Percentiles rank a stretch among this genome's conserved stretches.
Conservation (phyloP, 2,797 vertebrate genomes). For the Prionace glauca region DNA sequence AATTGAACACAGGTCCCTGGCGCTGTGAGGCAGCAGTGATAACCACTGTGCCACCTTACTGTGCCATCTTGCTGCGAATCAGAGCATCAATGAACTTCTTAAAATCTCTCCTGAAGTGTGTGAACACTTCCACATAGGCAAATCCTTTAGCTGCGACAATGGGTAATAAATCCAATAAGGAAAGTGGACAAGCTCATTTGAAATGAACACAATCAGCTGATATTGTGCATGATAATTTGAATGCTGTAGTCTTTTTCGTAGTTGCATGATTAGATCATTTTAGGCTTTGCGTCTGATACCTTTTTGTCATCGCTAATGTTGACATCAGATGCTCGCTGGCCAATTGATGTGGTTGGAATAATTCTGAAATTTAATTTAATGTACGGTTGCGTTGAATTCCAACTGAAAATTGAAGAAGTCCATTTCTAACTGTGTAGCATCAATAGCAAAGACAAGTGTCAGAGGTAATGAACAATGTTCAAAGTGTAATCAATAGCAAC, state of each 20-base stretch:
- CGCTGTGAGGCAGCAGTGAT: no score
- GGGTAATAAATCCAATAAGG: background rate
- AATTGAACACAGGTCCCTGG: no score
- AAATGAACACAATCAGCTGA: background rate
- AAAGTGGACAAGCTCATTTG: background rate
- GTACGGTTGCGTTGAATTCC: background rate
- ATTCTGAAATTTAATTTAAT: background rate
- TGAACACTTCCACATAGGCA: background rate
- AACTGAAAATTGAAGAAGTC: background rate
- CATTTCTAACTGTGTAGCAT: background rate
- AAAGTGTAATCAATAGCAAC: conserved; percentile 25
- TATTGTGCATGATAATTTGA: background rate
- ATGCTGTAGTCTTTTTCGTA: background rate
- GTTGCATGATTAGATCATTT: background rate
- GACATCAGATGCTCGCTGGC: background rate
- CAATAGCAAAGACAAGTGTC: conserved; percentile 7
- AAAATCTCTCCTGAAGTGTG: background rate
- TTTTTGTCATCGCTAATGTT: background rate
- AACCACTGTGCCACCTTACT: no score
- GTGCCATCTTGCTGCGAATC: background rate
- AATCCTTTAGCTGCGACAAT: background rate
- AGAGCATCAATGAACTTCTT: background rate
- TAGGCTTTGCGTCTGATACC: background rate
- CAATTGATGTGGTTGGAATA: background rate
- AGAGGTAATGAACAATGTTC: conserved; percentile 16